Conservation (phyloP, 1,140 invertebrate species). For the Mizuhopecten yessoensis region DNA sequence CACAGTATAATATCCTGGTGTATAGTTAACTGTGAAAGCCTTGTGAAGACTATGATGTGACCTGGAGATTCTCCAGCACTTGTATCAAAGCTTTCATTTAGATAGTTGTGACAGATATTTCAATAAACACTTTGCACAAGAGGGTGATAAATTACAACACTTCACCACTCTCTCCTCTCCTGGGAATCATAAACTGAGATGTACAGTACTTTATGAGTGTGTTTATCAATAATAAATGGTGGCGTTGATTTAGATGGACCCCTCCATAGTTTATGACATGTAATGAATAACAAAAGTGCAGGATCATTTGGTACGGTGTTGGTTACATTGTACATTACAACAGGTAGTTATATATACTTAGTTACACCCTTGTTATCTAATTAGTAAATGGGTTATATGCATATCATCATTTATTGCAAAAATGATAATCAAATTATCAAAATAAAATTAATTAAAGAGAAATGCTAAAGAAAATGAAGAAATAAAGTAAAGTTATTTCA, state of each 20-base stretch:
- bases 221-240: conserved; percentile 2
- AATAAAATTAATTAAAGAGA: too few relatives aligned
- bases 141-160: background rate
- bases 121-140: background rate
- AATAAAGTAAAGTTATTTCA: too few relatives aligned
- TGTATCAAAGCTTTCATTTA: background rate
- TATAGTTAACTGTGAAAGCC: background rate
- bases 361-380: background rate
- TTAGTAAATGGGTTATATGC: background rate
- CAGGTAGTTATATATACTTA: background rate
- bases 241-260: conserved; percentile 24
- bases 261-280: background rate
- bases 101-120: background rate
- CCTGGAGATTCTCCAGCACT: background rate
- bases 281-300: background rate
- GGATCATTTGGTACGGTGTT: background rate
- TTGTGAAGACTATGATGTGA: too few relatives aligned
- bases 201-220: background rate
- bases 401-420: background rate
- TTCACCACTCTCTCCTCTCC: background rate
- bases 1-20: too few relatives aligned
- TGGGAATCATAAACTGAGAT: background rate
- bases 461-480: too few relatives aligned
- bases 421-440: too few relatives aligned
- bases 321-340: too few relatives aligned